A percentile compares a stretch with the other conserved stretches of the same genome.
Evolutionary conservation across 2,888 invertebrate genomes (phyloP).

Genomic region (Heteropelma amictum): DNA sequence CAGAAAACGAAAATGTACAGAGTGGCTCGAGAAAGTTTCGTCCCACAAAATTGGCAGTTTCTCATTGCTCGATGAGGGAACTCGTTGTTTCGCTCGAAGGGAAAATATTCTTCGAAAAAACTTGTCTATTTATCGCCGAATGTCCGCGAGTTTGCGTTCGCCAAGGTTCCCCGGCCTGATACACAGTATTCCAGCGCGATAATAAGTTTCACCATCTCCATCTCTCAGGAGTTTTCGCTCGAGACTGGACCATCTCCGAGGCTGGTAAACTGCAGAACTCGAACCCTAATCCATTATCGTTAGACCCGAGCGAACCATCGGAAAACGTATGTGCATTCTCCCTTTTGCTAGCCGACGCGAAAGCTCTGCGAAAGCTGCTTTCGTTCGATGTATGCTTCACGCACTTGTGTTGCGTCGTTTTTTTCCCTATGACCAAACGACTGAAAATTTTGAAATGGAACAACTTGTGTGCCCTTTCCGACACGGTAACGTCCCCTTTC

Average conservation of each 20-base stretch:
- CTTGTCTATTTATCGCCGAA: conserved; percentile 1
- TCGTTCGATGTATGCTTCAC: too few species aligned
- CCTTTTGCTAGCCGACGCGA: neutral
- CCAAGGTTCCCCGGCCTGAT: conserved; percentile 48
- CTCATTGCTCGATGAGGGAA: too few species aligned
- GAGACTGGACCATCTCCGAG: conserved; percentile 19
- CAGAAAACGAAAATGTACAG: too few species aligned
- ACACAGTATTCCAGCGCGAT: conserved; percentile 70
- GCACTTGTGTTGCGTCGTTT: neutral
- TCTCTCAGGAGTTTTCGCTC: conserved; percentile 7
- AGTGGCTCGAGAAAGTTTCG: too few species aligned
- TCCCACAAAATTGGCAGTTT: too few species aligned
- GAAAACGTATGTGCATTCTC: neutral
- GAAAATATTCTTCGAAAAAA: neutral
- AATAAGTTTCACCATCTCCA: conserved; percentile 69
- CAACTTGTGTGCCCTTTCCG: neutral
- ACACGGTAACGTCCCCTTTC: neutral
- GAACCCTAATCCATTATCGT: conserved; percentile 45
- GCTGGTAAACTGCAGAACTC: conserved; percentile 29
- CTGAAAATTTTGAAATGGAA: too few species aligned
- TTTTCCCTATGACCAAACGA: neutral
- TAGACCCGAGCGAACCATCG: conserved; percentile 25
- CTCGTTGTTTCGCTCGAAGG: too few species aligned
- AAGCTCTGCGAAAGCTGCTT: neutral
- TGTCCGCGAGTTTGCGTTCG: neutral